Base-by-base conservation (phyloP, 2,888 invertebrate genomes). In the Brachypterus glaber region DNA sequence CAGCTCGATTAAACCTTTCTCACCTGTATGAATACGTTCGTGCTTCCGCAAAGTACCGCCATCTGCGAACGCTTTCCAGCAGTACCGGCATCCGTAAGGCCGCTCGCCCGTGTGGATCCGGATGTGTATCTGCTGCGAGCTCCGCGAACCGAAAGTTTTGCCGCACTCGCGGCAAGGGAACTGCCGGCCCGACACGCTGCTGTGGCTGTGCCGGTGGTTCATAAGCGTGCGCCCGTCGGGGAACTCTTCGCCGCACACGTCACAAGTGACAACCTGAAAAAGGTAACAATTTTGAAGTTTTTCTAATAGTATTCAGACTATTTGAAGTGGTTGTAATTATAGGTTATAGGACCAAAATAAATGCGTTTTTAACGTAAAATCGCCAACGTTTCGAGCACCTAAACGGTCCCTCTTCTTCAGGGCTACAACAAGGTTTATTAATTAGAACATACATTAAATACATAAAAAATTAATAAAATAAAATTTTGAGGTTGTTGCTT, bases 31-130 rank as follows among this genome's bases (percentile, higher is more conserved):
- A 52, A 88, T 88, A 7, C 88, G 70, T 57, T 88, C 88, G 58
- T 88, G 88, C 57, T 88, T 88, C 18, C 88, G 68, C 30, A 88
- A 62, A 2, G 88, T 88, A 15, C 88, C 88, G 25, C 88, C 88
- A 60, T 88, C 88, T 0, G 88, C 88, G 59, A 88, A 88, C 0
- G 87, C 87, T 59, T 88, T 88, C 86, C 86, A 86, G 58, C 88
- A 88, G 63, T 81, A 88, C 7, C 83, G 74, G 57, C 88, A 88
- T 0, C 83, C 85, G 54, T 88, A 88, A 0, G 87, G 88, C 25
- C 86, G 70, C 60, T 88, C 88, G 33, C 59, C 57, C 0, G 88
- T 88, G 58, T 88, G 88, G 48, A 88, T 87, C 30, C 88, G 75
- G 33, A 87, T 77, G 63, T 88, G 88, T 50, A 88, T 88, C 66